Percentiles rank a stretch among this genome's conserved stretches.
phyloP scores from a whole-genome alignment of 2,797 vertebrate species.

The Acipenser transmontanus region DNA sequence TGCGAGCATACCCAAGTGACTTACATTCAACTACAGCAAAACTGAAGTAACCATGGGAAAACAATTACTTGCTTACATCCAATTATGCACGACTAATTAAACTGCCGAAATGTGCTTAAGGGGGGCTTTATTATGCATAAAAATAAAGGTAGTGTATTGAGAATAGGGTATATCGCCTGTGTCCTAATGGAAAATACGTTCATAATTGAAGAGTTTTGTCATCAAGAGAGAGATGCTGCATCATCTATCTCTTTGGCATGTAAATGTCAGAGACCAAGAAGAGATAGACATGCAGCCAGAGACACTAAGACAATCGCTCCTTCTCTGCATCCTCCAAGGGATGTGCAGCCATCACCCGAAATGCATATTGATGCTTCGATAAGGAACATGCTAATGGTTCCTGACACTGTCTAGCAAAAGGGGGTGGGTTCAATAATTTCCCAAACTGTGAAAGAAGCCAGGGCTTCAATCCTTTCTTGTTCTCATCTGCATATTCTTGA shows the following conservation, averaged over 20 bases:
- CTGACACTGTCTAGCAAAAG: not conserved
- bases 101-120: no score
- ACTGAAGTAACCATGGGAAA: no score
- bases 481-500: not conserved
- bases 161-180: not conserved
- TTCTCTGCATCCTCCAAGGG: constrained; percentile 22
- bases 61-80: not conserved
- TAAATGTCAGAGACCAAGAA: constrained; percentile 27
- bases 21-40: no score
- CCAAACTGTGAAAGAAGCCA: not conserved
- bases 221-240: constrained; percentile 26
- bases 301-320: not conserved
- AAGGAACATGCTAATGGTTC: not conserved
- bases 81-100: not conserved
- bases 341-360: constrained; percentile 12
- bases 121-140: not conserved
- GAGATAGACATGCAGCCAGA: not conserved
- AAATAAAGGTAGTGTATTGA: not conserved
- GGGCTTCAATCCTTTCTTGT: not conserved
- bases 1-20: no score
- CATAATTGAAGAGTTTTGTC: constrained; percentile 35
- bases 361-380: constrained; percentile 25
- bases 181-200: constrained; percentile 29
- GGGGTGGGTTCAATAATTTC: constrained; percentile 1
- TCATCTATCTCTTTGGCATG: constrained; percentile 30